Base-by-base conservation (phyloP, 2,113 vertebrate genomes). In the Platichthys flesus region DNA sequence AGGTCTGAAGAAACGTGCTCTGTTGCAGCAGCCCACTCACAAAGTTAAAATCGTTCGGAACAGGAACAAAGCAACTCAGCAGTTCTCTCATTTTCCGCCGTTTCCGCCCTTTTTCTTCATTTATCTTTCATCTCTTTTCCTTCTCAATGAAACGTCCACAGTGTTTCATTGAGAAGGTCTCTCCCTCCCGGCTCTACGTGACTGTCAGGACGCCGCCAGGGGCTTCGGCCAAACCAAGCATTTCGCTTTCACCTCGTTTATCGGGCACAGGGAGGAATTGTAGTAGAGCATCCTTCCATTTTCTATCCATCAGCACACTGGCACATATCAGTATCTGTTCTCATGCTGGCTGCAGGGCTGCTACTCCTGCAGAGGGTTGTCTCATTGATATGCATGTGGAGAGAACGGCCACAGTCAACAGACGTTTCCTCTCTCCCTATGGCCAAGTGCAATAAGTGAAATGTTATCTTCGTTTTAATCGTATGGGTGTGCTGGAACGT, bases 151-250 rank as follows among this genome's bases (percentile, higher is more conserved):
- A 45, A 42, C 60, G 5, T 31, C 26, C 49, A 61, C 64, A 56
- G 78, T 5, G 61, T 85, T 85, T 85, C 75, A 76, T 59, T 85
- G 75, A 86, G 68, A 80, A 81, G 85, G 81, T 68, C 77, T 67
- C 52, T 37, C 9, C 37, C 12, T 10, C 40, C 10, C 40, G 10
- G 16, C 28, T 31, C 52, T 91, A 92, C 88, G 88, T 90, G 88
- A 89, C 87, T 84, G 61, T 23, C 16, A 64, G 66, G 55, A 54
- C 67, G 21, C n/a, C 18, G 60, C 70, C 74, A 4, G 3, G n/a
- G 57, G 63, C 52, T 58, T 52, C 63, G 31, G 80, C 78, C 85
- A 85, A 91, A 28, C 47, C 13, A 75, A 85, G 79, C 67, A 61
- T 65, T 71, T 76, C 49, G 67, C 64, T 76, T 78, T 84, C 47